Evolutionary conservation across 2,113 vertebrate genomes (phyloP), one percentile per base, ranked within the genome.

Genomic region (Eurypyga helias): DNA sequence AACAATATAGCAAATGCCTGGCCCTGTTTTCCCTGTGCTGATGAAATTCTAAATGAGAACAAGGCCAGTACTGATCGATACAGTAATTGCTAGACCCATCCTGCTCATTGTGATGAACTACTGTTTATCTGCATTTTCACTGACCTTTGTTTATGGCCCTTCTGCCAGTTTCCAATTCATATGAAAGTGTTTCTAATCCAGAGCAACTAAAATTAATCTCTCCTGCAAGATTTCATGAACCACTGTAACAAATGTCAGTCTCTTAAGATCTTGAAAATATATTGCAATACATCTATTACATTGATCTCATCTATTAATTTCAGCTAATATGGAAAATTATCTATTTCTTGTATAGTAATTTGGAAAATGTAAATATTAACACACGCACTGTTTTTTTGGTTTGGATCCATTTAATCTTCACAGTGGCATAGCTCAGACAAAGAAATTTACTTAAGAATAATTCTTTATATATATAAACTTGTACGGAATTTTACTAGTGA

Each of bases 41-140:
- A 94, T 94, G 87, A 95, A 96, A 85, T 75, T 83, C 34, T 90
- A 79, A 95, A 96, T 79, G 72, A 83, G 72, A 90, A 84, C 5
- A 81, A 57, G 36, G 24, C 29, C 46, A 71, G 48, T 33, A 51
- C 45, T 46, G 73, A 94, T 95, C 55, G 0, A 92, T 94, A 73
- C 6, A 16, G 46, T 80, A 96, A 90, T 84, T 85, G 51, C 45
- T 77, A 65, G 41, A 57, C 41, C 45, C 19, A 43, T 87, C 72
- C 52, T 4, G 13, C 69, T 86, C 52, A n/a, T 51, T 80, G 77
- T 93, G 79, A 90, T 72, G 49, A 60, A 79, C 48, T 79, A 65
- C 38, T 90, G 71, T 89, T 96, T 92, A 75, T 88, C 69, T 93
- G 48, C 25, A n/a, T 93, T 93, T 75, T 54, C 80, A 76, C 33